Evolutionary conservation across 2,797 vertebrate genomes (phyloP).

Genomic region (Microhierax caerulescens): DNA sequence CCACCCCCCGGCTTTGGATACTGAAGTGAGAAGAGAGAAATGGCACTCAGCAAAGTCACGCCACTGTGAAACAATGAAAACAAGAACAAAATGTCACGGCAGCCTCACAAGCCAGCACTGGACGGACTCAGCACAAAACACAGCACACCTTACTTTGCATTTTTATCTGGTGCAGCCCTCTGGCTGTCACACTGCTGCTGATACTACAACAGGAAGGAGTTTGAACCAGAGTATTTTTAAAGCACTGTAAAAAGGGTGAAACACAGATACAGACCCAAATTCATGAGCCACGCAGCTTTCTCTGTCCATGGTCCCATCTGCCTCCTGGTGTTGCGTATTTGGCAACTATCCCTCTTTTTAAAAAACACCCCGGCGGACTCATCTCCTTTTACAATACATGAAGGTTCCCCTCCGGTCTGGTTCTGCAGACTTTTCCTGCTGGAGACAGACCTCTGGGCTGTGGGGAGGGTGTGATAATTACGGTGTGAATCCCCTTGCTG

Average conservation of each 20-base stretch:
- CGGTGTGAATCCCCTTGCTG: neutral
- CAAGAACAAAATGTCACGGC: neutral
- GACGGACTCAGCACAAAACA: neutral
- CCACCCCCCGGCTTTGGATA: neutral
- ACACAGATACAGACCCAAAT: neutral
- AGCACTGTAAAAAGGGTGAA: neutral
- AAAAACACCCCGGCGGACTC: neutral
- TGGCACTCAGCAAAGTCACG: fast-evolving
- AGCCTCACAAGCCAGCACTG: neutral
- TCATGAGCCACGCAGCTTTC: neutral
- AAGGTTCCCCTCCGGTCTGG: too few relatives aligned
- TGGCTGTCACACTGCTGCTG: neutral
- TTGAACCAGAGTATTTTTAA: neutral
- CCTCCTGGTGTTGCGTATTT: neutral
- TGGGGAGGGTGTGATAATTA: neutral
- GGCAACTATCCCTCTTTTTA: neutral
- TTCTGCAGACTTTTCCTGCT: neutral
- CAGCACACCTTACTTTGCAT: neutral
- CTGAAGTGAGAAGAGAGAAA: neutral
- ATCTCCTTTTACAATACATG: neutral
- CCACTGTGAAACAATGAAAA: fast-evolving
- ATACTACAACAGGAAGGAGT: fast-evolving
- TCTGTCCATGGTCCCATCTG: slow-evolving; percentile 20
- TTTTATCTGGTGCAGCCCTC: neutral
- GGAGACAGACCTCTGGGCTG: neutral